Evolutionary conservation across 2,113 vertebrate genomes (phyloP).

Genomic region (Hyperoodon ampullatus): DNA sequence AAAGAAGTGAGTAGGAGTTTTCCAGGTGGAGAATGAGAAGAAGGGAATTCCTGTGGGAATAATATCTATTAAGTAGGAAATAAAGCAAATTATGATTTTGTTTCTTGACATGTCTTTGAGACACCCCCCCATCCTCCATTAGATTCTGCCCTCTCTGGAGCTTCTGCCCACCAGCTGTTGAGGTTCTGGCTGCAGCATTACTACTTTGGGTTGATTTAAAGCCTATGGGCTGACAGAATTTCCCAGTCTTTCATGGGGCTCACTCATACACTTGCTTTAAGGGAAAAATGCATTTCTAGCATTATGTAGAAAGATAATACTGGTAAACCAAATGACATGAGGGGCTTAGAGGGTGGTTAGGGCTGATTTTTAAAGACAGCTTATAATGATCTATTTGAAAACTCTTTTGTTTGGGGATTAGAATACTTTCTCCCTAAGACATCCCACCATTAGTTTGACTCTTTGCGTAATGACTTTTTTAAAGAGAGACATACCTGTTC

Average conservation of each 20-base stretch:
- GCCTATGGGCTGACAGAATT: not conserved
- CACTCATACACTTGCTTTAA: not conserved
- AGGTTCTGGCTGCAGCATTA: not conserved
- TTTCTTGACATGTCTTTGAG: not conserved
- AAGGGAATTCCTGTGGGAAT: not conserved
- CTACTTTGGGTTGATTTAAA: not conserved
- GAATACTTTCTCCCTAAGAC: not conserved
- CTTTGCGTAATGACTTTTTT: not conserved
- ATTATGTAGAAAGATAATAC: not conserved
- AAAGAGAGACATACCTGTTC: not conserved
- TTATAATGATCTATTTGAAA: constrained; percentile 37
- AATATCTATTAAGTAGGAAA: not conserved
- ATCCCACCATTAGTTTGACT: constrained; percentile 25
- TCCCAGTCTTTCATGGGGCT: not conserved
- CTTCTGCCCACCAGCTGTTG: too few relatives aligned
- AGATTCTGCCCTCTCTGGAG: not conserved
- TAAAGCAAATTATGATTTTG: not conserved
- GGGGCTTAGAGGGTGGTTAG: not conserved
- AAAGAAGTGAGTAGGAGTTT: not conserved
- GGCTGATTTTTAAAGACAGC: constrained; percentile 29
- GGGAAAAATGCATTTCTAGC: not conserved
- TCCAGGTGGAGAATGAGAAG: constrained; percentile 2
- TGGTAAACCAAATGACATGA: not conserved
- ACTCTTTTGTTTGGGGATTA: constrained; percentile 11
- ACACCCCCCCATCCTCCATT: too few relatives aligned